Conservation (phyloP, 2,113 vertebrate species). For the Benitochromis conjunctus region DNA sequence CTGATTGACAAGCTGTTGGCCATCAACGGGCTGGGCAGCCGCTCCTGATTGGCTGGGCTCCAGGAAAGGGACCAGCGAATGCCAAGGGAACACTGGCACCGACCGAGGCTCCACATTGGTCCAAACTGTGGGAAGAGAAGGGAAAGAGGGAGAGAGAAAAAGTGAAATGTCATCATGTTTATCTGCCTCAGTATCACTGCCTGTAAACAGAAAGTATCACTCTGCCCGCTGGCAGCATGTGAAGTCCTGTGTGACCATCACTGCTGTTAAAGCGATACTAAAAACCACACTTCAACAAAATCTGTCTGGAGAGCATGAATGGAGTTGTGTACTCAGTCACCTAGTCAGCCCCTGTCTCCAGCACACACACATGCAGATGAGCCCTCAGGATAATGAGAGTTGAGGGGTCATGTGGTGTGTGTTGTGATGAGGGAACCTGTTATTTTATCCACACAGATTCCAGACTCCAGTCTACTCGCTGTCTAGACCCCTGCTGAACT, state of each 20-base stretch:
- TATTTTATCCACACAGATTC: constrained; percentile 40
- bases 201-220: constrained; percentile 1
- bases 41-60: constrained; percentile 88
- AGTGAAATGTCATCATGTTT: constrained; percentile 35
- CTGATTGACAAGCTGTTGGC: constrained; percentile 84
- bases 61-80: constrained; percentile 90
- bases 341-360: neutral
- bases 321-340: constrained; percentile 27
- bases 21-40: constrained; percentile 80
- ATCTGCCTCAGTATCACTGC: neutral
- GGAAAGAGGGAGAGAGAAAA: neutral
- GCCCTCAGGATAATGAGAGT: constrained; percentile 17
- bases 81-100: constrained; percentile 92
- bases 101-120: constrained; percentile 92
- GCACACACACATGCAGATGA: neutral
- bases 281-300: constrained; percentile 19
- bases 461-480: constrained; percentile 13
- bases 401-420: constrained; percentile 30
- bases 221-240: constrained; percentile 14
- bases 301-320: constrained; percentile 10
- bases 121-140: constrained; percentile 79
- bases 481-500: constrained; percentile 18
- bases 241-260: neutral
- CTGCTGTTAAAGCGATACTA: neutral
- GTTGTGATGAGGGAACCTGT: constrained; percentile 36